Base-by-base conservation (phyloP, 37 sponge, comb jelly and placozoan genomes). In the Aphrocallistes beatrix region DNA sequence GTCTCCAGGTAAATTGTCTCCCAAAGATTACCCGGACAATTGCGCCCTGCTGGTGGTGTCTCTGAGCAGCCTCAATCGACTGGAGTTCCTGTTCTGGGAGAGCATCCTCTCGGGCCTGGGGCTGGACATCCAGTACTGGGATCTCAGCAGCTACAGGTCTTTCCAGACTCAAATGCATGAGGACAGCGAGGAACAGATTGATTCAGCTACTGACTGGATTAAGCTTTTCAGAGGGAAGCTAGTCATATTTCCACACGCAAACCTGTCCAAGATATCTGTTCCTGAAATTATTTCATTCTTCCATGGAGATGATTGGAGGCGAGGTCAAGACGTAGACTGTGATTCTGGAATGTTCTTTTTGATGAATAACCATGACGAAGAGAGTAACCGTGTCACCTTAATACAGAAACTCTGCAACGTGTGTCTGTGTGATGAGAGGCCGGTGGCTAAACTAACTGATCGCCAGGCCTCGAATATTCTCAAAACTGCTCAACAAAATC, bases 111-210 rank as follows among this genome's bases (percentile, higher is more conserved):
- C 88, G 23, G 36, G 45, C 6, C 81, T 92, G 32, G 37, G 39
- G 37, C 81, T 90, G 28, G 82, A 38, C 36, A 86, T 88, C 0
- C 86, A 92, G 48, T 92, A 85, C 82, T 92, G 93, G 93, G 93
- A 92, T 38, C 28, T 82, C 1, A 82, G 39, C 28, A 51, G 83
- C 82, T 49, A 85, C 60, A 51, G 69, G 86, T 0, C 48, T 81
- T 1, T 86, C 82, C 13, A 39, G 39, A 47, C 82, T 47, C 37
- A 86, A 60, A 39, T 32, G 37, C 21, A 37, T 38, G 36, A 81
- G 39, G 37, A 17, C 82, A 23, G 36, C 40, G 39, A n/a, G n/a
- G n/a, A n/a, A n/a, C n/a, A n/a, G n/a, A 13, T 60, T 13, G 75
- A 60, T 30, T 82, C 81, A 23, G 36, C 49, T 37, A 39, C 82